A percentile compares a stretch with the other conserved stretches of the same genome.
Evolutionary conservation across 2,797 vertebrate genomes (phyloP).

Genomic region (Lepilemur ruficaudatus): DNA sequence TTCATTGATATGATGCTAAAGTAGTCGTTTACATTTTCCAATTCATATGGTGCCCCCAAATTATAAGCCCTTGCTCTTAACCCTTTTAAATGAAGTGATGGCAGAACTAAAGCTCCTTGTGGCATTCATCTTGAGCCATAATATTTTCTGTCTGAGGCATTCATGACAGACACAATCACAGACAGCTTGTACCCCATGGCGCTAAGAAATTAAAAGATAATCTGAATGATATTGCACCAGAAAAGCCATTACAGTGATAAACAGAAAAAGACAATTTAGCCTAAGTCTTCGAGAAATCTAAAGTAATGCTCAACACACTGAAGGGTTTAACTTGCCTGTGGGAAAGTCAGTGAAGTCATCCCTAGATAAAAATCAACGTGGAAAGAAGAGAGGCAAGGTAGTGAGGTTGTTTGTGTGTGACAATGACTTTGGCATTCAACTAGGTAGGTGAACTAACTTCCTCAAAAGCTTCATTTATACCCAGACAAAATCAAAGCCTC

Average conservation of each 20-base stretch:
- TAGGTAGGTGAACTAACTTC: constrained; percentile 60
- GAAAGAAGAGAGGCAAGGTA: neutral
- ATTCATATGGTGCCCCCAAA: neutral
- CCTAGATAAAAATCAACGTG: constrained; percentile 71
- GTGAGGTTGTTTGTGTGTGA: constrained; percentile 26
- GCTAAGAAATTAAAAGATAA: constrained; percentile 80
- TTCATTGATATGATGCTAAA: neutral
- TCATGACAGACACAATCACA: constrained; percentile 31
- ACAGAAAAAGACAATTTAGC: constrained; percentile 68
- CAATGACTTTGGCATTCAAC: constrained; percentile 74
- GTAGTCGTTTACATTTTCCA: neutral
- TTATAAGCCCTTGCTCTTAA: neutral
- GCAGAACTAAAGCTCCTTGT: neutral
- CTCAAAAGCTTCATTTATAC: constrained; percentile 77
- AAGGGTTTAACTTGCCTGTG: constrained; percentile 77
- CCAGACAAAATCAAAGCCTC: constrained; percentile 74
- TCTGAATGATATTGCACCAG: constrained; percentile 58
- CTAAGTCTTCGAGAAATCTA: constrained; percentile 68
- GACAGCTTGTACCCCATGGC: constrained; percentile 15
- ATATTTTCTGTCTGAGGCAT: constrained; percentile 37
- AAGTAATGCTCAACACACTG: constrained; percentile 72
- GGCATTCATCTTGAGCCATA: neutral
- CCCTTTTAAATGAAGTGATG: neutral
- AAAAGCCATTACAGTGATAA: constrained; percentile 57
- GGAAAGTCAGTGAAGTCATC: constrained; percentile 77